Evolutionary conservation across 2,797 vertebrate species (phyloP), one percentile per base, ranked within the genome.

Genomic region (Sebastes steindachneri): DNA sequence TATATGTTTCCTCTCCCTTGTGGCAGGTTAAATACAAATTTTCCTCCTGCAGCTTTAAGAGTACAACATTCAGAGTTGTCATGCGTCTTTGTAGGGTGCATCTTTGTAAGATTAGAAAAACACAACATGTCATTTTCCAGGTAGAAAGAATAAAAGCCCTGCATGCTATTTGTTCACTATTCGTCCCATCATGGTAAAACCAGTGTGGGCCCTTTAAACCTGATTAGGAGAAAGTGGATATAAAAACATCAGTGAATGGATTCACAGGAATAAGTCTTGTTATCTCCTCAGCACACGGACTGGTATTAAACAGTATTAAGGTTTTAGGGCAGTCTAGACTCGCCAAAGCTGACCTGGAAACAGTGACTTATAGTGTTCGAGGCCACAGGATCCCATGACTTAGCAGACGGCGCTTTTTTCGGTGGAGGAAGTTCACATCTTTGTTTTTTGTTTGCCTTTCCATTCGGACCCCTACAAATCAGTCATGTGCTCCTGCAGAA

Each of bases 371-470:
- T n/a, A 25, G 75, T 63, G 73, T 64, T 76, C 68, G 70, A 76
- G 75, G 87, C 71, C 77, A 33, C 71, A 60, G 75, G 85, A 83
- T 87, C 85, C 66, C 83, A 77, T 84, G 87, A 91, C 73, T 83
- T 65, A 64, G 66, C 70, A 82, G 70, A 65, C 25, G 31, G 21
- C 3, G 4, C 0, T 21, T 15, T 79, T 33, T 37, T 80, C 60
- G 67, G 73, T 17, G 21, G 19, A 91, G 92, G 94, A 91, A 91
- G 77, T 93, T 90, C 91, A 7, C 85, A 82, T 88, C 89, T 92
- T 86, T 94, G 90, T 89, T 93, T 93, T 88, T 75, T 90, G 87
- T 91, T 90, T 93, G 92, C 70, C 76, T 95, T 96, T 93, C 87
- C 88, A 77, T 89, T 92, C 77, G 48, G 80, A 89, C 73, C 79